Conservation (phyloP, 2,888 invertebrate genomes). For the Slavum lentiscoides region DNA sequence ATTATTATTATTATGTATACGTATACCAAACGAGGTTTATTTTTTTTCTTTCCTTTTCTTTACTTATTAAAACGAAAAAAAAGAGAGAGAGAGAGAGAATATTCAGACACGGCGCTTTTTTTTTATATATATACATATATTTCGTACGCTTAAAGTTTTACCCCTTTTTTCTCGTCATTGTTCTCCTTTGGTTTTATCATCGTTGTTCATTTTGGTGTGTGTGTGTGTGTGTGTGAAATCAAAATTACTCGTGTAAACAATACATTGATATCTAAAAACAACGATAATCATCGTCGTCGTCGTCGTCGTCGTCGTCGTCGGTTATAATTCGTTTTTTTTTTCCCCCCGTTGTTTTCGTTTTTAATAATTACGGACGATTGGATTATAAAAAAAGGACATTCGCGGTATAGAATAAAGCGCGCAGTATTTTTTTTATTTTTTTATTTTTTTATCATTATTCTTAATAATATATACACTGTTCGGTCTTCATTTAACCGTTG, state of each 20-base stretch:
- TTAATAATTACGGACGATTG: neutral
- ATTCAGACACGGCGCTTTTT: conserved; percentile 22
- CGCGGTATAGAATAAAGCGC: no score
- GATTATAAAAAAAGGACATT: neutral
- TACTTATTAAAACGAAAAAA: conserved; percentile 15
- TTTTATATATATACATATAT: neutral
- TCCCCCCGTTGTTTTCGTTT: no score
- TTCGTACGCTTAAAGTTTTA: conserved; percentile 39
- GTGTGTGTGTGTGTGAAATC: conserved; percentile 20
- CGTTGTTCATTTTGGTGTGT: conserved; percentile 32
- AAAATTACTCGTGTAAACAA: conserved; percentile 45
- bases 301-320: no score
- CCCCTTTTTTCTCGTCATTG: conserved; percentile 51
- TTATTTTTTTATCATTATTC: neutral
- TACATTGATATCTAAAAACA: conserved; percentile 41
- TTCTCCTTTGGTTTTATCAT: conserved; percentile 33
- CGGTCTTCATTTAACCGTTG: no score
- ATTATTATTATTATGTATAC: no score
- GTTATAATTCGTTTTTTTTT: conserved; percentile 5
- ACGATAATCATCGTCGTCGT: conserved; percentile 35
- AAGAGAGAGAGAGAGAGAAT: conserved; percentile 1
- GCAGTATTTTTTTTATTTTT: no score
- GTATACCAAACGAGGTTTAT: neutral
- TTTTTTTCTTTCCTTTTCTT: neutral
- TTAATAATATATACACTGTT: no score